A percentile compares a stretch with the other conserved stretches of the same genome.
Conservation (phyloP, 37 sponge, comb jelly and placozoan genomes). For the Chondrilla cf. caribensis region DNA sequence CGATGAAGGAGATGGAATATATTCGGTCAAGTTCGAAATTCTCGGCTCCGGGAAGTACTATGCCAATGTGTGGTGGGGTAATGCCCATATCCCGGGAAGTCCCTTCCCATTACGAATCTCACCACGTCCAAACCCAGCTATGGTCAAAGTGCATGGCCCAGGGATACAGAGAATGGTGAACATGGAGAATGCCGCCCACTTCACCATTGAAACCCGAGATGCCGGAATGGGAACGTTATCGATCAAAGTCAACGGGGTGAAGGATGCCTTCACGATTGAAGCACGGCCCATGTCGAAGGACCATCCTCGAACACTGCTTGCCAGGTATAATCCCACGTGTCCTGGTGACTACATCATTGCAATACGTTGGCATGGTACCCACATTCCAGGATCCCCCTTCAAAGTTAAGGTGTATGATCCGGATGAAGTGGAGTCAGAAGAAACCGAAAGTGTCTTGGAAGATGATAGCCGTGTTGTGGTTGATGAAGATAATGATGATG, state of each 20-base stretch:
- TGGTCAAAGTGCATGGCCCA: conserved; percentile 76
- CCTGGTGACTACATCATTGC: conserved; percentile 63
- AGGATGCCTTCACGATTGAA: conserved; percentile 80
- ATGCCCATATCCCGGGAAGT: conserved; percentile 22
- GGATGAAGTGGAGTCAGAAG: conserved; percentile 7
- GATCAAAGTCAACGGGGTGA: conserved; percentile 77
- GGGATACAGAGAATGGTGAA: background rate
- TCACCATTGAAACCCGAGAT: conserved; percentile 76
- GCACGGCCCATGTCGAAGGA: conserved; percentile 41
- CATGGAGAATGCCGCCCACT: conserved; percentile 45
- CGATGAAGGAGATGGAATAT: conserved; percentile 18
- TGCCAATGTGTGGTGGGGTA: conserved; percentile 20
- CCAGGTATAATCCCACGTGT: conserved; percentile 59
- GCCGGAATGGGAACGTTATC: conserved; percentile 89
- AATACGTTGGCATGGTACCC: conserved; percentile 68
- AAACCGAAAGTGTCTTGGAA: background rate
- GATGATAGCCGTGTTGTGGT: background rate
- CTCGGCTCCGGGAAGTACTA: background rate
- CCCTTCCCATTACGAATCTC: conserved; percentile 45
- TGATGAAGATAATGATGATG: background rate
- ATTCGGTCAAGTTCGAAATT: conserved; percentile 18
- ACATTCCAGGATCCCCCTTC: conserved; percentile 85
- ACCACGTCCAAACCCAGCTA: conserved; percentile 61
- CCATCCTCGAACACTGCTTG: conserved; percentile 56
- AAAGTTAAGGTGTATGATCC: conserved; percentile 43